A percentile compares a stretch with the other conserved stretches of the same genome.
These are phyloP conservation scores for Numenius arquata DNA, from an alignment of 2,113 vertebrate genomes.

Conservation along the genomic window DNA sequence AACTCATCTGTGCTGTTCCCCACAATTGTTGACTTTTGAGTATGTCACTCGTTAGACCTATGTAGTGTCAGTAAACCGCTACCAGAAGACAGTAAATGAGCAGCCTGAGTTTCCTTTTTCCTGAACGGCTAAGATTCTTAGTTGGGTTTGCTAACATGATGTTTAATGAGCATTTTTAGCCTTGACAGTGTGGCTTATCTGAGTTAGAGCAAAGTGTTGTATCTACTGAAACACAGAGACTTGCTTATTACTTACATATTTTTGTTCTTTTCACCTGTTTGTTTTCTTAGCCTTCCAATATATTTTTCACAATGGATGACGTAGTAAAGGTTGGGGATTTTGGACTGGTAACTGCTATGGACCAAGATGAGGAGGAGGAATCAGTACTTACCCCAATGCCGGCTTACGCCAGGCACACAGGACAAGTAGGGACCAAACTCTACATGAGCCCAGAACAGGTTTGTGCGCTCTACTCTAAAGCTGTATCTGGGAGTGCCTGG, in stretches of 20 bases:
- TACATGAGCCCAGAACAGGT: conserved; percentile 99
- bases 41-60: background rate
- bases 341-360: conserved; percentile 96
- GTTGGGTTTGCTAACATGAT: background rate
- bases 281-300: conserved; percentile 91
- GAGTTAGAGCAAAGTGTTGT: background rate
- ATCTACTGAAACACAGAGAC: background rate
- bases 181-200: background rate
- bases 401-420: conserved; percentile 91
- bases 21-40: background rate
- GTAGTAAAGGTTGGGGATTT: conserved; percentile 98
- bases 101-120: background rate
- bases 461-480: conserved; percentile 27
- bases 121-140: background rate
- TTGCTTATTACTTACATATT: background rate
- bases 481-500: background rate
- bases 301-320: conserved; percentile 98
- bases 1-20: background rate
- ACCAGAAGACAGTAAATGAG: background rate
- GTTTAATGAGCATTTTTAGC: background rate
- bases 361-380: conserved; percentile 94
- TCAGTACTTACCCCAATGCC: conserved; percentile 89
- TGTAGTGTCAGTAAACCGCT: background rate
- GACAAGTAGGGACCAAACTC: conserved; percentile 97
- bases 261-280: background rate